Conservation (phyloP, 1,140 invertebrate species). For the Heliconius congener region DNA sequence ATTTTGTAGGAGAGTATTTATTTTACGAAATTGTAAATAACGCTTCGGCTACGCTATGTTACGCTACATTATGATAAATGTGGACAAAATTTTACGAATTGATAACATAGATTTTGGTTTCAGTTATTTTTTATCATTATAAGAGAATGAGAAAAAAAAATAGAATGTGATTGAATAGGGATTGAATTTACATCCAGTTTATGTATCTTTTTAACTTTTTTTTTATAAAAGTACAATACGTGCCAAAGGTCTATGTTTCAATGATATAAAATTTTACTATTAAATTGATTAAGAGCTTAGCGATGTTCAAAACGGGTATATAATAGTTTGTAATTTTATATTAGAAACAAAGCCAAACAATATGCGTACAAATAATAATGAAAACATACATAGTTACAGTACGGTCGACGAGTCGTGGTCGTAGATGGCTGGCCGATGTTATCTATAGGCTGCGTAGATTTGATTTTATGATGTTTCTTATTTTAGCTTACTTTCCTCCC, state of each 20-base stretch:
- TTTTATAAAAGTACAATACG: background rate
- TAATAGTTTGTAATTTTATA: constrained; percentile 30
- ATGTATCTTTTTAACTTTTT: too few relatives aligned
- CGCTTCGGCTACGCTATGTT: constrained; percentile 24
- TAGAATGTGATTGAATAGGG: too few relatives aligned
- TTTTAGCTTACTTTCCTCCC: too few relatives aligned
- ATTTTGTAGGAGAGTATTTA: background rate
- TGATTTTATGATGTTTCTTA: too few relatives aligned
- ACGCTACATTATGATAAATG: background rate
- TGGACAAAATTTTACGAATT: constrained; percentile 21
- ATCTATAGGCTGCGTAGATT: too few relatives aligned
- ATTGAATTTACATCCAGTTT: too few relatives aligned
- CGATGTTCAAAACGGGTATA: constrained; percentile 41
- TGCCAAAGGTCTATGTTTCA: constrained; percentile 34
- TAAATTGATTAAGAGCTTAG: constrained; percentile 35
- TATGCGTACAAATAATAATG: background rate
- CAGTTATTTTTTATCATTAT: too few relatives aligned
- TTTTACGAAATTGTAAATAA: constrained; percentile 18
- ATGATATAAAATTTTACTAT: constrained; percentile 24
- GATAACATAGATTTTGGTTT: constrained; percentile 22
- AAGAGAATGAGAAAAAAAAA: too few relatives aligned
- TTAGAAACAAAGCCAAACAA: background rate
- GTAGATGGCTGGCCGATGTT: too few relatives aligned
- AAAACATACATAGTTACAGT: background rate
- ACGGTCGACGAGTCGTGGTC: background rate